A percentile compares a stretch with the other conserved stretches of the same genome.
These are phyloP conservation scores for Oreocharis arfaki DNA, from an alignment of 2,113 vertebrate species.

Conservation along the genomic window DNA sequence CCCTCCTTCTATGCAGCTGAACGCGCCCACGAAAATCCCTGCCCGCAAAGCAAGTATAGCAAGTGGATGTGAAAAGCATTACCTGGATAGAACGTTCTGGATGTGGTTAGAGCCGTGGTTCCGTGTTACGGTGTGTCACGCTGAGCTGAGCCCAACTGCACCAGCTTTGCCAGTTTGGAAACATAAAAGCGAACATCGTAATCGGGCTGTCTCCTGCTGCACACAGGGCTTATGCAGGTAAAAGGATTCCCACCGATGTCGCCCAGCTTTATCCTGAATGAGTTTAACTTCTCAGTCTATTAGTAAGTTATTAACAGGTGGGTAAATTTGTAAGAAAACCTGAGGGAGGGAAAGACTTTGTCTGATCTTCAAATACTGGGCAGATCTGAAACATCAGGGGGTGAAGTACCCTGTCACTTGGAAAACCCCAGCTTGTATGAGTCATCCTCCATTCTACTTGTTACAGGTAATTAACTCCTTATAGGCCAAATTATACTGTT, in stretches of 20 bases:
- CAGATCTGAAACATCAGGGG: neutral
- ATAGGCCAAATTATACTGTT: slow-evolving; percentile 9
- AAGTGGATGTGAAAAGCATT: neutral
- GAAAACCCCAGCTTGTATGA: neutral
- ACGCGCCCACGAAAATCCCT: slow-evolving; percentile 2
- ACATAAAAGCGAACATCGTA: neutral
- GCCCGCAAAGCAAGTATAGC: neutral
- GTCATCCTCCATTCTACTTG: slow-evolving; percentile 13
- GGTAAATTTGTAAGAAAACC: neutral
- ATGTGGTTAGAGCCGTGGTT: neutral
- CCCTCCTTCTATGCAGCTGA: slow-evolving; percentile 64
- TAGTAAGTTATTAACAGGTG: neutral
- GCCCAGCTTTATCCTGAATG: neutral
- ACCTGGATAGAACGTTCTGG: neutral
- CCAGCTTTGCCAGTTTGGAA: neutral
- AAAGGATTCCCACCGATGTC: neutral
- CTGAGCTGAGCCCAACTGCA: neutral
- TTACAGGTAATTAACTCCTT: slow-evolving; percentile 43
- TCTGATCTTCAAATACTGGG: neutral
- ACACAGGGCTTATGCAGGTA: neutral
- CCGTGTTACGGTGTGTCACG: neutral
- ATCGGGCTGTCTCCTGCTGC: neutral
- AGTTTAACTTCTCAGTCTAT: neutral
- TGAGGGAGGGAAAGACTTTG: neutral
- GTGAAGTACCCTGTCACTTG: neutral